Evolutionary conservation across 2,113 vertebrate genomes (phyloP).

Genomic region (Madoqua kirkii): DNA sequence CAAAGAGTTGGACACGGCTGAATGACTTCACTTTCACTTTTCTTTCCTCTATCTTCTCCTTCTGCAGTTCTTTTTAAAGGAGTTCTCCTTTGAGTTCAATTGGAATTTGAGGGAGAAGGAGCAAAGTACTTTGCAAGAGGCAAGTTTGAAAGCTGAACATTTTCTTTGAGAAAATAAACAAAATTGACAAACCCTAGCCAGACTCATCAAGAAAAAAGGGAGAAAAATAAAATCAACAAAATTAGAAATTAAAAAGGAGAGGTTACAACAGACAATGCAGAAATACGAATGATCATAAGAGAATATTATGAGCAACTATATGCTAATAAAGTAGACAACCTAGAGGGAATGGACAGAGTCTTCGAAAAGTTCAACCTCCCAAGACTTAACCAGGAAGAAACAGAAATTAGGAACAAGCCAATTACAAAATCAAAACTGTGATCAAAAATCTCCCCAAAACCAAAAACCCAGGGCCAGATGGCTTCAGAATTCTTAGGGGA

Average conservation of each 20-base stretch:
- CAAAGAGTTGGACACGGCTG: rapidly evolving
- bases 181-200: not conserved
- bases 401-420: not conserved
- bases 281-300: not conserved
- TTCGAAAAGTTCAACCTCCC: not conserved
- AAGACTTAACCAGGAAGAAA: not conserved
- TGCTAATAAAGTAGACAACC: not conserved
- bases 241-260: not conserved
- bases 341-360: not conserved
- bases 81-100: constrained; percentile 18
- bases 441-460: not conserved
- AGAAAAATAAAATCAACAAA: not conserved
- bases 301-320: not conserved
- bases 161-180: not conserved
- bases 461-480: not conserved
- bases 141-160: not conserved
- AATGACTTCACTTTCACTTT: not conserved
- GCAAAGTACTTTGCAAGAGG: not conserved
- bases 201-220: not conserved
- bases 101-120: not conserved
- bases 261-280: not conserved
- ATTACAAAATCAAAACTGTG: not conserved
- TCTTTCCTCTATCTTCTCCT: not conserved
- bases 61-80: constrained; percentile 17
- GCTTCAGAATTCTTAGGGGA: not conserved